These are phyloP conservation scores for Redunca redunca DNA, from an alignment of 2,113 vertebrate genomes.

Conservation along the genomic window DNA sequence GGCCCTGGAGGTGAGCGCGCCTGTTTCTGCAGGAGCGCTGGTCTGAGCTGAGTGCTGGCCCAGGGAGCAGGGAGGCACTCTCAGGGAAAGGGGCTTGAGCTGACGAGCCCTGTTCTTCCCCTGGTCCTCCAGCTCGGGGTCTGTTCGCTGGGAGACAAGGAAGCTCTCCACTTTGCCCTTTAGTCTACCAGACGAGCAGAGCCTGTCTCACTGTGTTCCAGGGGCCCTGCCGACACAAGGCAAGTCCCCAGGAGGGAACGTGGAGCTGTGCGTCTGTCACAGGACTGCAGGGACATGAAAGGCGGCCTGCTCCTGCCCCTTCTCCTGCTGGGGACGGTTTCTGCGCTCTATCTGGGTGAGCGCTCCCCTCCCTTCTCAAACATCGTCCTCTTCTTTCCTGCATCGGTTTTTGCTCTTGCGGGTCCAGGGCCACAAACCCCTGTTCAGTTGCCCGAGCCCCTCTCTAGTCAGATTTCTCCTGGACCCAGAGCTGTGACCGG, in stretches of 20 bases:
- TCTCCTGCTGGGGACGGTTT: conserved; percentile 6
- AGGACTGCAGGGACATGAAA: neutral
- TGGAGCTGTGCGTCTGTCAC: neutral
- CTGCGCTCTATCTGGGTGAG: conserved; percentile 28
- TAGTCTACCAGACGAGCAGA: neutral
- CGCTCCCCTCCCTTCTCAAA: neutral
- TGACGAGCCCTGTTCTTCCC: no score
- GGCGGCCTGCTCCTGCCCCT: neutral
- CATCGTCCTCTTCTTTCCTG: neutral
- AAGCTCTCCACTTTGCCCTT: neutral
- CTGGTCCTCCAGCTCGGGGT: neutral
- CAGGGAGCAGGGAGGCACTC: fast-evolving
- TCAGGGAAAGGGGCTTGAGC: neutral
- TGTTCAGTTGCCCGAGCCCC: neutral
- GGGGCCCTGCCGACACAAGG: neutral
- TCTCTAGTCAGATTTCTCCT: neutral
- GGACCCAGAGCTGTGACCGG: neutral
- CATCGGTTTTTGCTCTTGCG: fast-evolving
- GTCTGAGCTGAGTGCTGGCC: neutral
- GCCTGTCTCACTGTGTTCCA: neutral
- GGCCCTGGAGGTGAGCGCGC: neutral
- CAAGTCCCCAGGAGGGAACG: neutral
- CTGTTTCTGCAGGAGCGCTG: no score
- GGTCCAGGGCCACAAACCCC: no score
- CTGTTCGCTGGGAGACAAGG: neutral